Evolutionary conservation across 2,888 invertebrate genomes (phyloP).

Genomic region (Tanytarsus gracilentus): DNA sequence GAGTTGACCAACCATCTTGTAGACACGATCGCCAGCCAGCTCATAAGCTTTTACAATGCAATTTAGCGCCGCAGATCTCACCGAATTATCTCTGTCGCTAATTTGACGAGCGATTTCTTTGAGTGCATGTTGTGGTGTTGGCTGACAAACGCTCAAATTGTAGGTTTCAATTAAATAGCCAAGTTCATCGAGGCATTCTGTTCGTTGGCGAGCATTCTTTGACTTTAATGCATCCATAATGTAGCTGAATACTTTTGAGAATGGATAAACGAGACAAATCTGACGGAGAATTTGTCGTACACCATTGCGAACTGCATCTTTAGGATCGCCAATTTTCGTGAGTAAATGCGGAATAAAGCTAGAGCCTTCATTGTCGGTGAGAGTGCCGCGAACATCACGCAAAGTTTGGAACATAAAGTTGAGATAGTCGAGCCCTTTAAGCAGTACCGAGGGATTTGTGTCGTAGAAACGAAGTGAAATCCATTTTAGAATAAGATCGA

Average conservation of each 20-base stretch:
- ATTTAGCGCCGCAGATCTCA: constrained; percentile 91
- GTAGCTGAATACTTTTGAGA: constrained; percentile 78
- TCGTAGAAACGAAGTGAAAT: constrained; percentile 93
- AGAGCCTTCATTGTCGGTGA: constrained; percentile 84
- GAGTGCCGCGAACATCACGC: constrained; percentile 69
- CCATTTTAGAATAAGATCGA: constrained; percentile 95
- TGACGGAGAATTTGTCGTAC: constrained; percentile 78
- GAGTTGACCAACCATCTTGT: constrained; percentile 84
- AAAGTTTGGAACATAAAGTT: constrained; percentile 72
- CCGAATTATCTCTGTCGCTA: constrained; percentile 90
- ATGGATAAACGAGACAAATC: constrained; percentile 77
- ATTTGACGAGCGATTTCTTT: constrained; percentile 86
- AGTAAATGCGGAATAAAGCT: constrained; percentile 93
- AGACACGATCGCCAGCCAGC: constrained; percentile 82
- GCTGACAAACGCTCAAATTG: constrained; percentile 75
- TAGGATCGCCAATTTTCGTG: constrained; percentile 92
- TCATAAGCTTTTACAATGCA: constrained; percentile 85
- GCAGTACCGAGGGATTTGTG: constrained; percentile 93
- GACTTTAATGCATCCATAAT: constrained; percentile 93
- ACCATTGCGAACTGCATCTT: constrained; percentile 86
- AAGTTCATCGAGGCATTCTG: constrained; percentile 92
- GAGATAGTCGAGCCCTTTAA: constrained; percentile 91
- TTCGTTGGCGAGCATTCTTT: constrained; percentile 91
- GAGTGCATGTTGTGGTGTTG: constrained; percentile 67
- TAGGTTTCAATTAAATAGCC: constrained; percentile 76